Base-by-base conservation (phyloP, 2,797 vertebrate species). In the Toxotes lorentzi region DNA sequence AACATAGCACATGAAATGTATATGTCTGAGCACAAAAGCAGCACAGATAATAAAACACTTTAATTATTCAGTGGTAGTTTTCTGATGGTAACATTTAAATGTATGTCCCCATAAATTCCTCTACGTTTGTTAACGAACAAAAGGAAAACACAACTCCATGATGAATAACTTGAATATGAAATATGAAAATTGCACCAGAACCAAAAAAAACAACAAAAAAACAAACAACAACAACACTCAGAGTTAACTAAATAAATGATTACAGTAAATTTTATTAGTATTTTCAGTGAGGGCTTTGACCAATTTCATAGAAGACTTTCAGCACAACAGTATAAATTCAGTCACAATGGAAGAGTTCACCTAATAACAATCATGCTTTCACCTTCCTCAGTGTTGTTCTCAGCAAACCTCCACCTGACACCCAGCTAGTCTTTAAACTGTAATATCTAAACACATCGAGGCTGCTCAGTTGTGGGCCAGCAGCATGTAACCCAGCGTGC, bases 61-160 rank as follows among this genome's bases (percentile, higher is more conserved):
- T 70, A 81, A 81, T 80, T 88, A 85, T 85, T 79, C 68, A 78
- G n/a, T n/a, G n/a, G n/a, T n/a, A n/a, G n/a, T n/a, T n/a, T n/a
- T n/a, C n/a, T n/a, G n/a, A n/a, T n/a, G n/a, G n/a, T n/a, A n/a
- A n/a, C n/a, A n/a, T n/a, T n/a, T n/a, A n/a, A n/a, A n/a, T n/a
- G n/a, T n/a, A n/a, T n/a, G n/a, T 34, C 32, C 32, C 6, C 6
- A 34, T 34, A 34, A 34, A 34, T 34, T 34, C 6, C 32, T 6
- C 3, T 34, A 34, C 32, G 32, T 7, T 10, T 38, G 8, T 10
- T 38, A 38, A 9, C 8, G 10, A 38, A 10, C 38, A 38, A 38
- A 38, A 10, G 10, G 38, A 41, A 41, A 41, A 14, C 12, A 41
- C 13, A 3, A 16, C 14, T 13, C 40, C 40, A 14, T 14, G 2